phyloP scores from a whole-genome alignment of 2,797 vertebrate genomes.

The Pseudotriccus pelzelni region DNA sequence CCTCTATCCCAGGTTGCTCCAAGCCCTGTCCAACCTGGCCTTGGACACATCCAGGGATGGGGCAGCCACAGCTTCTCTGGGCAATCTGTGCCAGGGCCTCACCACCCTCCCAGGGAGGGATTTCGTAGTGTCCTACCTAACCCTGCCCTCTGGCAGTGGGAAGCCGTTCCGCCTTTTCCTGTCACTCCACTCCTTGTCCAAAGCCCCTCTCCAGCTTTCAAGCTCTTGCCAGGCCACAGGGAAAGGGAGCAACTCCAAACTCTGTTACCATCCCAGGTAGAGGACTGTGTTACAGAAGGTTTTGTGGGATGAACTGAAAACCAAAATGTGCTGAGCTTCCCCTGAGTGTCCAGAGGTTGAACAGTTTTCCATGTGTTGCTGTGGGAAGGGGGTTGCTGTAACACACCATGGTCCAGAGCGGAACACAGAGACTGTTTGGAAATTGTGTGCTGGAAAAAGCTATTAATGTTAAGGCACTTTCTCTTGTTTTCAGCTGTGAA shows the following conservation, averaged over 20 bases:
- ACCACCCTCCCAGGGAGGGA: not conserved
- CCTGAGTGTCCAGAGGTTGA: rapidly evolving
- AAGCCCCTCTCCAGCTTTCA: not conserved
- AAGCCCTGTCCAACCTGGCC: not conserved
- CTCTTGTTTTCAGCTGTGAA: not conserved
- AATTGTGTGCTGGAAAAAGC: not conserved
- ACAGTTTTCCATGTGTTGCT: not conserved
- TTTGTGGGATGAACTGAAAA: not conserved
- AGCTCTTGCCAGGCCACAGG: not conserved
- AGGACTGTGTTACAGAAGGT: not conserved
- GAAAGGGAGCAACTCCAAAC: not conserved
- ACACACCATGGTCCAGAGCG: not conserved
- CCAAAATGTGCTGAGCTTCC: too few relatives aligned
- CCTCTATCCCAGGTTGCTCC: not conserved
- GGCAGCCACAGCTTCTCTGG: not conserved
- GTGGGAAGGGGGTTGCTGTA: too few relatives aligned
- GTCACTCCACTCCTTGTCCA: not conserved
- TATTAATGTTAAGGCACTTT: not conserved
- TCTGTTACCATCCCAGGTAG: too few relatives aligned
- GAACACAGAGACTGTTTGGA: not conserved
- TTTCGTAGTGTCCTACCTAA: not conserved
- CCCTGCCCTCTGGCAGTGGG: not conserved
- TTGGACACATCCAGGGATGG: not conserved
- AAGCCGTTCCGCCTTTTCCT: not conserved
- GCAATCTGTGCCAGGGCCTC: not conserved